phyloP scores from a whole-genome alignment of 2,888 invertebrate species.

The Torymus tubicola region DNA sequence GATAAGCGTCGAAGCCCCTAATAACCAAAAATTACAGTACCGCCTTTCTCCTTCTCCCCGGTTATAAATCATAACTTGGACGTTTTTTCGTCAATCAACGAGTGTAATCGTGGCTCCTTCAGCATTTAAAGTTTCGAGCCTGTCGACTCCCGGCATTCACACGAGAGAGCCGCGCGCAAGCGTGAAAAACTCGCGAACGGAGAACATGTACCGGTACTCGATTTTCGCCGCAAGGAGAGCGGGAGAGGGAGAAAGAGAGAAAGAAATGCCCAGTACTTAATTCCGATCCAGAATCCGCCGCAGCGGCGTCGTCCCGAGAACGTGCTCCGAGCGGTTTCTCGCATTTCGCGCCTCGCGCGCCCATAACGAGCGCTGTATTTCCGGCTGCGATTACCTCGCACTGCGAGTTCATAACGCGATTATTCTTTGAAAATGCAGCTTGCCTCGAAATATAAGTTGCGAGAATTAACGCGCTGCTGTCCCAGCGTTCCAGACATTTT shows the following conservation, averaged over 20 bases:
- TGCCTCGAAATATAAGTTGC: too few species aligned
- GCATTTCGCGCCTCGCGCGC: slow-evolving; percentile 26
- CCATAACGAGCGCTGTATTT: slow-evolving; percentile 33
- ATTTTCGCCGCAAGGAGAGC: slow-evolving; percentile 37
- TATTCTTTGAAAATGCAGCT: too few species aligned
- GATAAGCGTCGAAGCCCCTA: too few species aligned
- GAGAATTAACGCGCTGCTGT: too few species aligned
- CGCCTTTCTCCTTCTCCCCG: too few species aligned
- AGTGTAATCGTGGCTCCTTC: too few species aligned
- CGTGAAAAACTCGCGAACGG: neutral
- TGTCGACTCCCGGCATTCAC: too few species aligned
- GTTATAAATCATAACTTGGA: too few species aligned
- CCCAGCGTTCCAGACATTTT: too few species aligned
- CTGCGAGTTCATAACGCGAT: slow-evolving; percentile 4
- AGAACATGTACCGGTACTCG: slow-evolving; percentile 26
- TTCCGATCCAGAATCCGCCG: slow-evolving; percentile 16
- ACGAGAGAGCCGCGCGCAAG: neutral
- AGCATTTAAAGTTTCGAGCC: too few species aligned
- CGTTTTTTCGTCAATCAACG: too few species aligned
- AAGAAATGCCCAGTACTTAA: slow-evolving; percentile 29
- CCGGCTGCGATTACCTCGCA: slow-evolving; percentile 15
- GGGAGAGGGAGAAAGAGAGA: neutral
- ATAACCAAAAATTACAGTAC: too few species aligned
- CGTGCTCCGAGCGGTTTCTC: slow-evolving; percentile 42
- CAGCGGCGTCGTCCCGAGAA: neutral